phyloP scores from a whole-genome alignment of 2,113 vertebrate genomes.

The Thinocorus orbignyianus region DNA sequence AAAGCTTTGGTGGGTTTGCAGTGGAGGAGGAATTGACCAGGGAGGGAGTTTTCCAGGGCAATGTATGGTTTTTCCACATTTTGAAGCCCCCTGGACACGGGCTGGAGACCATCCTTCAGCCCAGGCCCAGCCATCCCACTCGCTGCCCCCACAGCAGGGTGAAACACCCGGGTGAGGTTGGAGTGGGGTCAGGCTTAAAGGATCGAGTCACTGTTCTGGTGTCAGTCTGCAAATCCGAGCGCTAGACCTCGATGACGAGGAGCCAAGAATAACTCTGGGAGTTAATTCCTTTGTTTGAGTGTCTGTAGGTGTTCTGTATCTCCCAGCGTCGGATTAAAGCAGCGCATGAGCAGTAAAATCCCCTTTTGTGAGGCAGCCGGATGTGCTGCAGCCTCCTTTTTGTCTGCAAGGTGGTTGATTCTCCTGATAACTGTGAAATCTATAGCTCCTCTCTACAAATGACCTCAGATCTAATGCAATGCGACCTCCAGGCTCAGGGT shows the following conservation, averaged over 20 bases:
- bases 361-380: background rate
- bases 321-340: background rate
- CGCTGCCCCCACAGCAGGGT: background rate
- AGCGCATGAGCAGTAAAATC: background rate
- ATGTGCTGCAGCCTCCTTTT: background rate
- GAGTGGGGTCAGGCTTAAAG: too few species aligned
- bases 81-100: too few species aligned
- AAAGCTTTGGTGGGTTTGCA: background rate
- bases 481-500: background rate
- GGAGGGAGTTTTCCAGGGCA: background rate
- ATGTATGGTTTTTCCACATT: background rate
- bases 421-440: too few species aligned
- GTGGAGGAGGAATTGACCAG: too few species aligned
- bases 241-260: too few species aligned
- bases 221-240: background rate
- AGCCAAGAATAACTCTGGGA: background rate
- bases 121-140: background rate
- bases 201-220: background rate
- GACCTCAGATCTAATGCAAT: rapidly evolving
- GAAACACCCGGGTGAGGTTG: background rate
- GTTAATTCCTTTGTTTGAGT: background rate
- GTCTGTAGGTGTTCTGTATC: background rate
- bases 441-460: background rate
- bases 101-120: too few species aligned
- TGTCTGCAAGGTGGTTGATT: too few species aligned